Conservation (phyloP, 2,888 invertebrate species). For the Drosophila subquinaria region DNA sequence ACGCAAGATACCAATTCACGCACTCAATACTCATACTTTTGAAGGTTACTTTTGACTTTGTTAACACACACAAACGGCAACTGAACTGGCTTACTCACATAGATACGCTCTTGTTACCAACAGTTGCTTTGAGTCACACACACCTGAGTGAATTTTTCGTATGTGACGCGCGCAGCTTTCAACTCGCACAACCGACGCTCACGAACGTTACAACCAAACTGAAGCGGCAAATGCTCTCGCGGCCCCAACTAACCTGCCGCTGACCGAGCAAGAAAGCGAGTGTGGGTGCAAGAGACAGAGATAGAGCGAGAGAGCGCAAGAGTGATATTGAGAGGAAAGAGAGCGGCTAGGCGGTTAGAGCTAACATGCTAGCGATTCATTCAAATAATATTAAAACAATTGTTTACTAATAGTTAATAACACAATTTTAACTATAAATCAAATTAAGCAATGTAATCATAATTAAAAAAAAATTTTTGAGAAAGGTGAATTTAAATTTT, state of each 20-base stretch:
- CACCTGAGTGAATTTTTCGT: conserved; percentile 56
- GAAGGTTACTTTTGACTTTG: conserved; percentile 47
- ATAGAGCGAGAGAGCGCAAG: conserved; percentile 3
- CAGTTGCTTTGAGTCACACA: conserved; percentile 47
- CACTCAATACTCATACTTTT: conserved; percentile 28
- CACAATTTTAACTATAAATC: too few species aligned
- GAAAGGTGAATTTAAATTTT: too few species aligned
- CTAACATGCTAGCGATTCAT: too few species aligned
- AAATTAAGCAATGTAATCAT: too few species aligned
- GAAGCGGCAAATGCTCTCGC: conserved; percentile 42
- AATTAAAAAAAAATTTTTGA: too few species aligned
- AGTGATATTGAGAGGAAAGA: conserved; percentile 10
- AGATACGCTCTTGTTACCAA: conserved; percentile 68
- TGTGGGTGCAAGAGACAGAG: conserved; percentile 29
- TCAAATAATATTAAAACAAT: too few species aligned
- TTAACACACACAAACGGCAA: conserved; percentile 38
- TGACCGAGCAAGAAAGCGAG: conserved; percentile 16
- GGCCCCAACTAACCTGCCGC: conserved; percentile 22
- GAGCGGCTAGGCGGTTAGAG: conserved; percentile 1
- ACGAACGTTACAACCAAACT: conserved; percentile 67
- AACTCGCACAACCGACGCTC: conserved; percentile 58
- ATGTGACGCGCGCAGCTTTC: conserved; percentile 70
- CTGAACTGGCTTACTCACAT: conserved; percentile 42
- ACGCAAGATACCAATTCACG: conserved; percentile 40
- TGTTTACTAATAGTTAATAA: too few species aligned